Evolutionary conservation across 1,140 invertebrate genomes (phyloP), one percentile per base, ranked within the genome.

Genomic region (Octopus sinensis): DNA sequence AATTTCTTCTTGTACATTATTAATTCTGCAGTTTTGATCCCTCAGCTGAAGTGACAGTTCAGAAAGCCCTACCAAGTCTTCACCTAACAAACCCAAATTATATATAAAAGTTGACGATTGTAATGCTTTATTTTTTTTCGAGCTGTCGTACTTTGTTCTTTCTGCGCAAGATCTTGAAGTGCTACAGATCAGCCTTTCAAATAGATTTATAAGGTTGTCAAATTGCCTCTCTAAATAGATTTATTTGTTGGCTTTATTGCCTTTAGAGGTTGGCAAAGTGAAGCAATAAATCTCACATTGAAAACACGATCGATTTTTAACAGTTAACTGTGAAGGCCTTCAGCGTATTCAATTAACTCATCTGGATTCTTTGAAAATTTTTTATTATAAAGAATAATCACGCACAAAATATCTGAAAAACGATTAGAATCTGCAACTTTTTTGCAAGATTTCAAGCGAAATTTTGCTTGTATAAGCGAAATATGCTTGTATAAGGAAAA

Each of bases 241-340:
- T 68, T 68, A 68, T 68, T 13, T 13, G 62, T 13, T 68, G 30
- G 30, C 30, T 43, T 2, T 43, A 43, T 43, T 68, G 62, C 62
- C 62, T 68, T 68, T 68, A 68, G 12, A 68, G 62, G 12, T 68
- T 13, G 62, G 62, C n/a, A 68, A 68, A n/a, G 3, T n/a, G 12
- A 68, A 68, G 62, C 62, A 68, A 68, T n/a, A 43, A 43, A 12
- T n/a, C 62, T 68, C 62, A 68, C 62, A 68, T n/a, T 68, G 62
- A 68, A 68, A 68, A 68, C 62, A 68, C 62, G 62, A 68, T n/a
- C 62, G n/a, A 68, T 68, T 68, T 68, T 68, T 3, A 68, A 68
- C 62, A 68, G 62, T 68, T 68, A n/a, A 68, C 62, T 13, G 62
- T 68, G 62, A 68, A 68, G 3, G n/a, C 12, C 62, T n/a, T 68